phyloP scores from a whole-genome alignment of 1,140 invertebrate species.

The Bombus impatiens region DNA sequence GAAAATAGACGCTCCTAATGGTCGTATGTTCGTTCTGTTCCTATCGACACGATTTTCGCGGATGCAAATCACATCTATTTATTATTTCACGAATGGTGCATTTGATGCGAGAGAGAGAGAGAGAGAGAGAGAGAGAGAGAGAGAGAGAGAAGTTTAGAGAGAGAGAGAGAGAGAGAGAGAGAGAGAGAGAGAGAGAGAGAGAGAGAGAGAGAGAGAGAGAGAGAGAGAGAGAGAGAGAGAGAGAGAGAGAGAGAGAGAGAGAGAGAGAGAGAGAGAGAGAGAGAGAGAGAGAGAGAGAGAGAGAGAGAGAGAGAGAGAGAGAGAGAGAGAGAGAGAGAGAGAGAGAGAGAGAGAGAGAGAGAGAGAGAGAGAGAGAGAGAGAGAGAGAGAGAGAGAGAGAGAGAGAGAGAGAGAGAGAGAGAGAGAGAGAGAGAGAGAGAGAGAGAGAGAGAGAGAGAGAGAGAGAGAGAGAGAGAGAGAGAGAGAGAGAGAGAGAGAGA shows the following conservation, averaged over 20 bases:
- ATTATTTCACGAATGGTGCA: not conserved
- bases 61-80: conserved; percentile 17
- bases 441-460: no score
- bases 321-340: not conserved
- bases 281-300: not conserved
- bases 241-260: not conserved
- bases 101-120: no score
- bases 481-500: not conserved
- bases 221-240: no score
- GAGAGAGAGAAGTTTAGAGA: no score
- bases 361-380: no score
- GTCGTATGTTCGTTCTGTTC: not conserved
- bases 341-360: not conserved
- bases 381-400: not conserved
- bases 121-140: not conserved
- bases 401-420: no score
- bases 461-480: not conserved
- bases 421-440: not conserved
- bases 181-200: no score
- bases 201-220: not conserved
- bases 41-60: not conserved
- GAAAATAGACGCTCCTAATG: conserved; percentile 16
- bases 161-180: not conserved
- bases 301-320: not conserved
- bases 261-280: no score